phyloP scores from a whole-genome alignment of 2,888 invertebrate species.

The Alentia gelatinosa region DNA sequence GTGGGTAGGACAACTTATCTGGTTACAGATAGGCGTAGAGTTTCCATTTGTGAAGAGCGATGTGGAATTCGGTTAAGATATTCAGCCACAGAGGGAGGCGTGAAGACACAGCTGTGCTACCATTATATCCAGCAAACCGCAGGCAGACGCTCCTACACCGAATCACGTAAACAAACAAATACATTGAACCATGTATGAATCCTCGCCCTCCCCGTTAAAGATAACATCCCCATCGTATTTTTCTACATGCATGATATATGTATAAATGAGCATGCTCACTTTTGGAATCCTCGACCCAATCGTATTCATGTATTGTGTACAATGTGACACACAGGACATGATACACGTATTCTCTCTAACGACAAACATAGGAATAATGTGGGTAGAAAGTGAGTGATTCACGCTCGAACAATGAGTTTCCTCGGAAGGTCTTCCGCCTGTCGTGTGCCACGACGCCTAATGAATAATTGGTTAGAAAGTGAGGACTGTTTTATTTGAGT shows the following conservation, averaged over 20 bases:
- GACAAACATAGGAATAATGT: neutral
- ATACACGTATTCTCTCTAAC: neutral
- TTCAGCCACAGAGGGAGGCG: neutral
- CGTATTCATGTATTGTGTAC: neutral
- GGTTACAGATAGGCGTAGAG: neutral
- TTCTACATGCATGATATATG: neutral
- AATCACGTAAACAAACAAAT: neutral
- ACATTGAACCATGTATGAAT: neutral
- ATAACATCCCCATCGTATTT: neutral
- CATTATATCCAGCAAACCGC: neutral
- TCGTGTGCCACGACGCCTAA: neutral
- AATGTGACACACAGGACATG: neutral
- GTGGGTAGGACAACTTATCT: neutral
- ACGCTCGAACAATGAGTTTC: neutral
- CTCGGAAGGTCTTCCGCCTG: neutral
- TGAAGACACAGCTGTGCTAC: neutral
- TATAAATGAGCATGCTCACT: neutral
- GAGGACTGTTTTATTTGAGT: neutral
- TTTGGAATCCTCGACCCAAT: too few relatives aligned
- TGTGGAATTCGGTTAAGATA: constrained; percentile 19
- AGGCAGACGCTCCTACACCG: neutral
- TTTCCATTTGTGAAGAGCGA: neutral
- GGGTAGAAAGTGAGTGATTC: neutral
- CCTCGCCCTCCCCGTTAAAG: neutral
- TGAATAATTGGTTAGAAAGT: neutral